phyloP scores from a whole-genome alignment of 2,113 vertebrate genomes.

The Myotis yumanensis region DNA sequence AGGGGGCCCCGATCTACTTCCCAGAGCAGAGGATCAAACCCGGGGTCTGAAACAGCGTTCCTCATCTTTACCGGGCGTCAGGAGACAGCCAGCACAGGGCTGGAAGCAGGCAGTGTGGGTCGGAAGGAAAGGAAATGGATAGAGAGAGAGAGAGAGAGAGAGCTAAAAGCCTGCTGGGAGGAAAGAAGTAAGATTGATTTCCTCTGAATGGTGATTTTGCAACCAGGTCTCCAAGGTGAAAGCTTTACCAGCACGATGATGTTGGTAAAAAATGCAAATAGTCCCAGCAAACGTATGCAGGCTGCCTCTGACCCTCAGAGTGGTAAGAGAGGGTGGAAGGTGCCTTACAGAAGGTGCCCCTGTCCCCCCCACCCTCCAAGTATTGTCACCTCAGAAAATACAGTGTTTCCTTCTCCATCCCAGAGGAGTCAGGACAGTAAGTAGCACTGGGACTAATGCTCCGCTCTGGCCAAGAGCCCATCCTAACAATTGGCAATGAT shows the following conservation, averaged over 20 bases:
- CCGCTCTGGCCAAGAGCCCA: rapidly evolving
- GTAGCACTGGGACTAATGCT: rapidly evolving
- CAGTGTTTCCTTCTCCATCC: neutral
- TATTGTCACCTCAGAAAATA: neutral
- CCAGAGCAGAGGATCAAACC: neutral
- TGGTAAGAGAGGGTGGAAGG: neutral
- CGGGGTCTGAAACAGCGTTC: neutral
- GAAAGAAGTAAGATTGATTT: constrained; percentile 38
- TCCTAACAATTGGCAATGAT: neutral
- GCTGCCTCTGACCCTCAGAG: neutral
- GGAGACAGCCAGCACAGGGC: neutral
- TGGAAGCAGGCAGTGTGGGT: neutral
- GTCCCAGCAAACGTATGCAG: neutral
- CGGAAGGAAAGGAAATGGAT: neutral
- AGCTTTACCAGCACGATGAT: neutral
- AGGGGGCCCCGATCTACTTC: neutral
- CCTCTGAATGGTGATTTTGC: constrained; percentile 38
- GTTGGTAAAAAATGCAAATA: neutral
- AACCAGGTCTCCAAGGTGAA: neutral
- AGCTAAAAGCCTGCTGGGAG: neutral
- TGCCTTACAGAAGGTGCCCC: neutral
- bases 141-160: neutral
- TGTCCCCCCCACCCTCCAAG: neutral
- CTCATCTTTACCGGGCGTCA: neutral
- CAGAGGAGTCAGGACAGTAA: neutral